Evolutionary conservation across 2,888 invertebrate species (phyloP), one percentile per base, ranked within the genome.

Genomic region (Ischnus inquisitorius): DNA sequence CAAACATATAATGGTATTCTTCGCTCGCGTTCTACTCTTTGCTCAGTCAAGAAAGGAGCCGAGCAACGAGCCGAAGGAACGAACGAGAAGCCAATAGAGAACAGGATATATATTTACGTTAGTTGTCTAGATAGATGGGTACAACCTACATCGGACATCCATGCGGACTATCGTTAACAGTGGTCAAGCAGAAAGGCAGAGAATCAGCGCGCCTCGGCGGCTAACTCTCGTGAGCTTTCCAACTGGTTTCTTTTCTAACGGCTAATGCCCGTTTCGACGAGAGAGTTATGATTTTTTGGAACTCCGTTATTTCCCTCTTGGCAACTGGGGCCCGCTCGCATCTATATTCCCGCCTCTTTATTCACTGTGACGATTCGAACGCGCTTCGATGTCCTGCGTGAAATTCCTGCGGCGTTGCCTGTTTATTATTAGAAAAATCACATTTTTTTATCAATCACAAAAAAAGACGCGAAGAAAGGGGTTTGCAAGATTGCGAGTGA

Each of bases 221-320:
- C 19, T 8, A 64, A 51, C 28, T 25, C 68, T 19, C 22, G 71
- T 43, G 82, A 82, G 84, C 78, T 88, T 89, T 88, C 88, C 89
- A 90, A 90, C 92, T 88, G 90, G 91, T 91, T 91, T 91, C 88
- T 87, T 90, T 90, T 92, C 92, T 92, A 92, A 92, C 90, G 54
- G 90, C 91, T 89, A 91, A 89, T 92, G 90, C 90, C 90, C 90
- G 88, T 86, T 87, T 90, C 79, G 84, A 88, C 85, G 19, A 34
- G 34, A 34, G 34, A 34, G 88, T 81, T 79, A 87, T 86, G 85
- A 84, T 91, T 92, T 92, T 12, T 87, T 88, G 86, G 89, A 88
- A 86, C 84, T 86, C 92, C 92, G 92, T 92, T 92, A 92, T 91
- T 90, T 87, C 88, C 89, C 87, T 87, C 87, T 85, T 83, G 85